Evolutionary conservation across 2,113 vertebrate genomes (phyloP).

Genomic region (Chlorodrepanis virens): DNA sequence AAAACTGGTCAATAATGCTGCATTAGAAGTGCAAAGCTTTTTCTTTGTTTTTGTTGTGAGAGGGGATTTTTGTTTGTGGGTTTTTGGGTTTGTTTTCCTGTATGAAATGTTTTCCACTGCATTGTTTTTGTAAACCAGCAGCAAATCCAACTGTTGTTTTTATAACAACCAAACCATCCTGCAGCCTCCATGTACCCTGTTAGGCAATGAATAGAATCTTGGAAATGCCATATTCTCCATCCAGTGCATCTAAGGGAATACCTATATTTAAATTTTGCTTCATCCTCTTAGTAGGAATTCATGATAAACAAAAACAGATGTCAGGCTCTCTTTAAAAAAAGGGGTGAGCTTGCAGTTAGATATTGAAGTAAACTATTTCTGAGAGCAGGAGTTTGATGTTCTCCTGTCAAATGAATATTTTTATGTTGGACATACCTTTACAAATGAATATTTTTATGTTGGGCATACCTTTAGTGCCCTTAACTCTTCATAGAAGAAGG

Average conservation of each 20-base stretch:
- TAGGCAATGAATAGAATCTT: not conserved
- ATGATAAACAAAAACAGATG: conserved; percentile 63
- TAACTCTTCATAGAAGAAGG: not conserved
- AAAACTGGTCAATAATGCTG: not conserved
- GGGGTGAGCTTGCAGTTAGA: conserved; percentile 31
- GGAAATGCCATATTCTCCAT: not conserved
- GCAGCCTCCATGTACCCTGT: not conserved
- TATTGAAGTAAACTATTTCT: not conserved
- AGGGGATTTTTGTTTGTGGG: not conserved
- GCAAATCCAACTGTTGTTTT: not conserved
- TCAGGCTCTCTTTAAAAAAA: conserved; percentile 31
- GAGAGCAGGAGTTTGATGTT: not conserved
- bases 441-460: not conserved
- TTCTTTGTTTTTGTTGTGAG: not conserved
- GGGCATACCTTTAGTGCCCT: not conserved
- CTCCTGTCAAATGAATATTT: not conserved
- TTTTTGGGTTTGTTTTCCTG: not conserved
- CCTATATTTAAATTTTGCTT: conserved; percentile 47
- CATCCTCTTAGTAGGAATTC: conserved; percentile 20
- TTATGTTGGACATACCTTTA: not conserved
- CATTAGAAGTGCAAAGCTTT: not conserved
- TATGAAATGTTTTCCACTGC: not conserved
- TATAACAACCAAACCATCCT: not conserved
- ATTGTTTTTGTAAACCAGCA: not conserved
- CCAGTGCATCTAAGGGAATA: conserved; percentile 18